Evolutionary conservation across 2,888 invertebrate genomes (phyloP).

Genomic region (Ormyrus pomaceus): DNA sequence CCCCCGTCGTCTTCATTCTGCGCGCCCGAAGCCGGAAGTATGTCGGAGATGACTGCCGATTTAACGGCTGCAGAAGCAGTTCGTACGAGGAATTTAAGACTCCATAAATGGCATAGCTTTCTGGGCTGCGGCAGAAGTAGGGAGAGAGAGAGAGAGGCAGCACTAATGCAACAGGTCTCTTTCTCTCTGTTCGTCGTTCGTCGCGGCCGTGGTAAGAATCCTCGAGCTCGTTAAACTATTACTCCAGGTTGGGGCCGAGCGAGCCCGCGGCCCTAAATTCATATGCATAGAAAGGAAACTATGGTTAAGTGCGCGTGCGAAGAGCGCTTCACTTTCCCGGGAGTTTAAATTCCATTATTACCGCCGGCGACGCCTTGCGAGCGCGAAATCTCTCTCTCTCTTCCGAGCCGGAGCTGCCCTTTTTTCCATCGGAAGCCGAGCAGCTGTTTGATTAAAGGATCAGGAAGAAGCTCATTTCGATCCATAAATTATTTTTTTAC

Average conservation of each 20-base stretch:
- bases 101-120: conserved; percentile 67
- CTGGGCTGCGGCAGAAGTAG: conserved; percentile 20
- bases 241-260: conserved; percentile 55
- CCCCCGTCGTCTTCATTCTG: conserved; percentile 49
- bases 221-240: conserved; percentile 69
- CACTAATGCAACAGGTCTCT: background rate
- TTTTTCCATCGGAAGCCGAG: too few species aligned
- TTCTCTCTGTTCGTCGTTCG: background rate
- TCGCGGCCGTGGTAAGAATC: conserved; percentile 56
- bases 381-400: too few species aligned
- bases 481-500: too few species aligned
- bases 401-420: too few species aligned
- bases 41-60: conserved; percentile 58
- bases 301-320: conserved; percentile 58
- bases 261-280: conserved; percentile 60
- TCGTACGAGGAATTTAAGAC: conserved; percentile 67
- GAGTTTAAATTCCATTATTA: conserved; percentile 66
- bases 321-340: conserved; percentile 58
- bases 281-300: conserved; percentile 61
- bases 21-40: conserved; percentile 5
- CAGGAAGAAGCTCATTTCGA: too few species aligned
- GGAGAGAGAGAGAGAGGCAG: background rate
- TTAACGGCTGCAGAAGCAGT: conserved; percentile 56
- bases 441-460: too few species aligned
- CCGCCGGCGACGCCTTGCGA: background rate